phyloP scores from a whole-genome alignment of 2,888 invertebrate genomes.

The Drosophila putrida region DNA sequence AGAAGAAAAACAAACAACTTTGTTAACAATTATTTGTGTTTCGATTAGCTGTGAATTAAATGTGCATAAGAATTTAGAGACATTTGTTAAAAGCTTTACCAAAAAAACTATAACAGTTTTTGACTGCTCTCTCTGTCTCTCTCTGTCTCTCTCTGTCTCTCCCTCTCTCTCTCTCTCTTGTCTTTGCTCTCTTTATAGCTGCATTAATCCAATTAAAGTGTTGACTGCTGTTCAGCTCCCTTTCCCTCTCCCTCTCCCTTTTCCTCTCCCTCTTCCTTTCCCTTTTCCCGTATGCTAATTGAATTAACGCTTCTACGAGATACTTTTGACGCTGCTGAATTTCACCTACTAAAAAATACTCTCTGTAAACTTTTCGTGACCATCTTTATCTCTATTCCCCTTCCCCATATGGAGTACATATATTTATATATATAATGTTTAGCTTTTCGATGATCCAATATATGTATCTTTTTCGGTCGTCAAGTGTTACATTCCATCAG shows the following conservation, averaged over 20 bases:
- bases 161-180: constrained; percentile 8
- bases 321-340: constrained; percentile 20
- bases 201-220: constrained; percentile 72
- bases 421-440: not conserved
- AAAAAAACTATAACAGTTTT: constrained; percentile 40
- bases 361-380: constrained; percentile 5
- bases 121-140: constrained; percentile 22
- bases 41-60: constrained; percentile 31
- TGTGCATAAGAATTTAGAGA: constrained; percentile 25
- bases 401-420: not conserved
- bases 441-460: constrained; percentile 14
- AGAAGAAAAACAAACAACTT: constrained; percentile 10
- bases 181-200: constrained; percentile 41
- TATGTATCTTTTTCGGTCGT: constrained; percentile 15
- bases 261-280: too few species aligned
- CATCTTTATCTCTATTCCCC: not conserved
- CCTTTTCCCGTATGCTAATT: constrained; percentile 58
- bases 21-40: constrained; percentile 51
- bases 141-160: constrained; percentile 7
- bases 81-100: constrained; percentile 34
- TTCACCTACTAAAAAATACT: constrained; percentile 13
- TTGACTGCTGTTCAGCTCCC: constrained; percentile 26
- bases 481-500: constrained; percentile 25
- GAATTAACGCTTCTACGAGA: constrained; percentile 55
- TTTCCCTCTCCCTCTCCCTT: not conserved